These are phyloP conservation scores for Xestia xanthographa DNA, from an alignment of 2,888 invertebrate species.

Conservation along the genomic window DNA sequence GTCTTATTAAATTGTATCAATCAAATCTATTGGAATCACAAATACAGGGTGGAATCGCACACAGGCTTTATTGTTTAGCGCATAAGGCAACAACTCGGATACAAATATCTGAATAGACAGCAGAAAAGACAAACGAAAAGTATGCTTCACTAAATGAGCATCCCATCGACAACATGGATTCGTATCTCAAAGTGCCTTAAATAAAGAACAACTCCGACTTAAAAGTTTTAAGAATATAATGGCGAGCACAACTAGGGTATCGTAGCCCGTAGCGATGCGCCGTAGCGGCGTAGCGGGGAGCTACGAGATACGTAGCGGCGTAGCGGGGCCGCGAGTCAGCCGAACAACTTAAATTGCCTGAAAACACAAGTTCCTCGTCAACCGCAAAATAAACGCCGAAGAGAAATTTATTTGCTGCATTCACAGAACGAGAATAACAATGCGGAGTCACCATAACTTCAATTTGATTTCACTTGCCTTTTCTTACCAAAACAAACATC, in stretches of 20 bases:
- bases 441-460: slow-evolving; percentile 74
- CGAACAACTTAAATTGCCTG: slow-evolving; percentile 80
- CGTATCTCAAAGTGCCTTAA: slow-evolving; percentile 40
- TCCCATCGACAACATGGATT: slow-evolving; percentile 27
- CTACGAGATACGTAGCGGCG: slow-evolving; percentile 62
- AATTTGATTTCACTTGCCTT: slow-evolving; percentile 74
- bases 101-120: background rate
- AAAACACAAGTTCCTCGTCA: slow-evolving; percentile 76
- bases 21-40: background rate
- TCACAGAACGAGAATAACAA: slow-evolving; percentile 74
- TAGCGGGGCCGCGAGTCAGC: slow-evolving; percentile 63
- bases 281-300: slow-evolving; percentile 44
- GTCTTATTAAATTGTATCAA: background rate
- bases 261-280: slow-evolving; percentile 69
- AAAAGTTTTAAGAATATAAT: slow-evolving; percentile 59
- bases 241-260: slow-evolving; percentile 51
- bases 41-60: background rate
- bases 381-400: slow-evolving; percentile 71
- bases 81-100: background rate
- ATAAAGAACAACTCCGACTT: slow-evolving; percentile 56
- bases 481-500: slow-evolving; percentile 63
- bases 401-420: slow-evolving; percentile 72
- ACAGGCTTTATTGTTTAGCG: background rate
- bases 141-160: slow-evolving; percentile 30
- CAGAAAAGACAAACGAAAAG: slow-evolving; percentile 2